Evolutionary conservation across 2,797 vertebrate species (phyloP).

Genomic region (Acridotheres tristis): DNA sequence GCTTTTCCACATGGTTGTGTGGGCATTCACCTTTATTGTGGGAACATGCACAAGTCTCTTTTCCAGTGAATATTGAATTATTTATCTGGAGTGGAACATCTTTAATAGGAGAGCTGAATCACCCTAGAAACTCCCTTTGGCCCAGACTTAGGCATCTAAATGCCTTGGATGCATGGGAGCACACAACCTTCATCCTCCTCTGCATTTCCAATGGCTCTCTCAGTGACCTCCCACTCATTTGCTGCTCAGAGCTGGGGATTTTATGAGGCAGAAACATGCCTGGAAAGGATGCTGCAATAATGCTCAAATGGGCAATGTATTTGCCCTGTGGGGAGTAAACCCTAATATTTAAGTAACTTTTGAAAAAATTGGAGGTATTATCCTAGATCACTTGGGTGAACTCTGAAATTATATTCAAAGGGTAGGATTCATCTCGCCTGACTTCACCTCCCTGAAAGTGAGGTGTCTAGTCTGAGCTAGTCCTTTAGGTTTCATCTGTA

Average conservation of each 20-base stretch:
- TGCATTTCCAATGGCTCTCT: neutral
- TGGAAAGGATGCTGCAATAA: neutral
- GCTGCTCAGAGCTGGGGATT: neutral
- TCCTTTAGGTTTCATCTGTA: neutral
- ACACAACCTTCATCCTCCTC: neutral
- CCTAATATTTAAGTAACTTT: neutral
- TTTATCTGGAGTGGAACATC: constrained; percentile 33
- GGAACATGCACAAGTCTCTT: constrained; percentile 1
- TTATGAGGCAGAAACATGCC: neutral
- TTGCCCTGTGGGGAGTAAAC: neutral
- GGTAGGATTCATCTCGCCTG: neutral
- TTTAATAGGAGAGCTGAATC: constrained; percentile 44
- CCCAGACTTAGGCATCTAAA: neutral
- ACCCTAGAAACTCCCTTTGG: constrained; percentile 51
- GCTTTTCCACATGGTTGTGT: neutral
- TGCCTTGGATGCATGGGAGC: neutral
- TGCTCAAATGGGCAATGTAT: neutral
- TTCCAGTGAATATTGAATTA: constrained; percentile 38
- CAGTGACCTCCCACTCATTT: neutral
- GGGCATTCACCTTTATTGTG: constrained; percentile 37
- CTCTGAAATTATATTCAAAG: neutral
- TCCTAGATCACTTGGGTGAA: neutral
- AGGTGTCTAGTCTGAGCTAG: constrained; percentile 28
- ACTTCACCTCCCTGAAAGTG: constrained; percentile 2
- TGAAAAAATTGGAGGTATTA: neutral